Evolutionary conservation across 2,113 vertebrate genomes (phyloP).

Genomic region (Phylloscopus whistleri): DNA sequence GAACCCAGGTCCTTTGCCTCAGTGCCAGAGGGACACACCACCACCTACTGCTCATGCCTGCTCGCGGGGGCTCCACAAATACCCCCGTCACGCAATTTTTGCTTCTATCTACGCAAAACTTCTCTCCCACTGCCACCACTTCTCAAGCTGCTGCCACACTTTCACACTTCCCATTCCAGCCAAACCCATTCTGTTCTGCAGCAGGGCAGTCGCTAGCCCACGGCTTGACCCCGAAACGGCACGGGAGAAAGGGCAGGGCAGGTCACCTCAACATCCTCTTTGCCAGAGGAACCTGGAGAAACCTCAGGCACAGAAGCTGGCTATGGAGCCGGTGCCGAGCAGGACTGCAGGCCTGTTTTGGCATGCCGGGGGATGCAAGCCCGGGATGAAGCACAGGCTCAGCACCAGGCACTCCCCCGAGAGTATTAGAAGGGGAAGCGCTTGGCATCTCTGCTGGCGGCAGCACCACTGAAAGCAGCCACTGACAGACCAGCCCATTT

Average conservation of each 20-base stretch:
- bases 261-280: not conserved
- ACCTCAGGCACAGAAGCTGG: not conserved
- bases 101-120: not conserved
- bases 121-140: not conserved
- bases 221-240: fast-evolving
- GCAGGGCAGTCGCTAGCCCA: not conserved
- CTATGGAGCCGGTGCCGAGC: fast-evolving
- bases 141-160: not conserved
- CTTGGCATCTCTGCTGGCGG: not conserved
- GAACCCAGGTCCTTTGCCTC: fast-evolving
- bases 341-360: not conserved
- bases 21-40: not conserved
- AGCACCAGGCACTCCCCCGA: not conserved
- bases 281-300: not conserved
- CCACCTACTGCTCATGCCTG: not conserved
- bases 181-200: not conserved
- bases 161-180: not conserved
- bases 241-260: not conserved
- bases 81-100: fast-evolving
- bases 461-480: not conserved
- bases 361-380: not conserved
- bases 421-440: fast-evolving
- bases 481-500: fast-evolving
- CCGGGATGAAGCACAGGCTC: not conserved
- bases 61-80: not conserved